Base-by-base conservation (phyloP, 2,888 invertebrate species). In the Aporophyla lueneburgensis region DNA sequence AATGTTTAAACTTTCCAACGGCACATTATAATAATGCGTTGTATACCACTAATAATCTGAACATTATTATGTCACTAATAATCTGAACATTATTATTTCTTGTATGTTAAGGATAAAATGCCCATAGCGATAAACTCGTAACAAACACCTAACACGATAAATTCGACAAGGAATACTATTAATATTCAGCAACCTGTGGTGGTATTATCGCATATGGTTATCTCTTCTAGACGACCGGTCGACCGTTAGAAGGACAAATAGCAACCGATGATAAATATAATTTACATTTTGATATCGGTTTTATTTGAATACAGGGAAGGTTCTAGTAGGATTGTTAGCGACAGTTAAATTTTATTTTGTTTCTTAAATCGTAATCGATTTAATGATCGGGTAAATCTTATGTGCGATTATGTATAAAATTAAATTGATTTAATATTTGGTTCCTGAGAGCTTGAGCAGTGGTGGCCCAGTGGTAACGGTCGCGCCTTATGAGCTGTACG, bases 1-100 rank as follows among this genome's bases (percentile, higher is more conserved):
- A 67, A 69, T 56, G n/a, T 19, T 67, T 74, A 43, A 62, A 81
- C 84, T 81, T 84, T 84, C 84, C 59, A 84, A 74, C 51, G 12
- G 59, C 61, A 65, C 27, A 68, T 71, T 72, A 59, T 56, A 65
- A 46, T 71, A 66, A 77, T 56, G 43, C 6, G 24, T 59, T 16
- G 5, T 19, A 5, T 40, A 21, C 43, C 43, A 46, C 21, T 58
- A 53, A 63, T 21, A 65, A 40, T 46, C 1, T 19, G 54, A 72
- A 54, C 14, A 27, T 49, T 24, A 7, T 61, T 82, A 56, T n/a
- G n/a, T n/a, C 1, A 46, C 21, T 58, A 53, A 63, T 21, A 65
- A 40, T 46, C 1, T 19, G 54, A 72, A 54, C 14, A 27, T 49
- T 24, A 7, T 61, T 82, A 56, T n/a, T 56, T 24, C 3, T 46